Evolutionary conservation across 1,140 invertebrate species (phyloP).

Genomic region (Pseudobourletiella spinata): DNA sequence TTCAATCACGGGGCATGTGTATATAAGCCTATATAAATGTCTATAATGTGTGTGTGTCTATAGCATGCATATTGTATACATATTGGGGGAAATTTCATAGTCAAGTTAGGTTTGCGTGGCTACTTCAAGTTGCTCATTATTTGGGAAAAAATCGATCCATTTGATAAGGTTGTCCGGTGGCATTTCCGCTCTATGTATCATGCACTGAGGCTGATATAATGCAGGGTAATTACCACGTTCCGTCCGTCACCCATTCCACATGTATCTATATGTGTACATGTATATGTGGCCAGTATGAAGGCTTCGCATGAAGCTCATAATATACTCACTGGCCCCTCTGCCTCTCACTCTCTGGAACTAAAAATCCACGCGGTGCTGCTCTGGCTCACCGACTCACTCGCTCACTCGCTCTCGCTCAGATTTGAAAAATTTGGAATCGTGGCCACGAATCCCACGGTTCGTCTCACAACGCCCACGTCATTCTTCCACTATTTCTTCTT

Average conservation of each 20-base stretch:
- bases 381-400: not conserved
- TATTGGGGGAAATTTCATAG: not conserved
- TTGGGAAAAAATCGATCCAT: slow-evolving; percentile 15
- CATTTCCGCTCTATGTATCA: slow-evolving; percentile 6
- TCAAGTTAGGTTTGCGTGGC: slow-evolving; percentile 8
- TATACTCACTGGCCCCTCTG: not conserved
- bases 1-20: too few species aligned
- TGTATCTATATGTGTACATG: too few species aligned
- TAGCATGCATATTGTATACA: not conserved
- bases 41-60: too few species aligned
- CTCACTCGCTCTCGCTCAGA: not conserved
- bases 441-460: too few species aligned
- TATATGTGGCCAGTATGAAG: too few species aligned
- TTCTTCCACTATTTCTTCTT: too few species aligned
- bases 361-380: not conserved
- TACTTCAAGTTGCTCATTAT: slow-evolving; percentile 12
- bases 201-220: not conserved
- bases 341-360: not conserved
- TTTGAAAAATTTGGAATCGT: too few species aligned
- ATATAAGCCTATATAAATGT: too few species aligned
- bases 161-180: slow-evolving; percentile 16
- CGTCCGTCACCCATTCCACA: slow-evolving; percentile 9
- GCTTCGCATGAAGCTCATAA: too few species aligned
- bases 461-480: too few species aligned
- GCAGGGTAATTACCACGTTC: slow-evolving; percentile 7